Evolutionary conservation across 2,888 invertebrate species (phyloP).

Genomic region (Hesperia comma): DNA sequence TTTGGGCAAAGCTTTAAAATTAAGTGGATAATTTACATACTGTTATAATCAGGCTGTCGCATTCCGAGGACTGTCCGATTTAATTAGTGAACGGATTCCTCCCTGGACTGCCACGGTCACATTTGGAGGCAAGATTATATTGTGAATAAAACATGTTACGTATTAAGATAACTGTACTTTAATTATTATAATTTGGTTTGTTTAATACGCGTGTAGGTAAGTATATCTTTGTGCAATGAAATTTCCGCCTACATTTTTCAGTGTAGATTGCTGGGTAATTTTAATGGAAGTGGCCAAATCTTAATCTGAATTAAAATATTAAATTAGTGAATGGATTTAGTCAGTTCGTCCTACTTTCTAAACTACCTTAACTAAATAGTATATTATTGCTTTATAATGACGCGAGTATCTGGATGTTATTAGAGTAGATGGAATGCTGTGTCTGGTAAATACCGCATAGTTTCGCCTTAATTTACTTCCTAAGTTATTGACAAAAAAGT

Average conservation of each 20-base stretch:
- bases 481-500: no score
- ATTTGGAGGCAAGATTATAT: conserved; percentile 16
- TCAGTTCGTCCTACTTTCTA: no score
- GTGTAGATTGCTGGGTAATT: no score
- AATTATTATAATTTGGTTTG: conserved; percentile 9
- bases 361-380: no score
- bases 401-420: no score
- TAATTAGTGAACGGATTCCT: conserved; percentile 27
- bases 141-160: conserved; percentile 22
- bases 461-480: no score
- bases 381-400: no score
- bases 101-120: conserved; percentile 24
- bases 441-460: no score
- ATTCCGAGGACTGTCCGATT: conserved; percentile 28
- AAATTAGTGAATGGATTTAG: no score
- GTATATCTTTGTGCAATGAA: neutral
- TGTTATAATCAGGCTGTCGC: conserved; percentile 32
- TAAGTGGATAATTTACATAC: conserved; percentile 37
- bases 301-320: no score
- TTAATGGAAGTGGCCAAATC: no score
- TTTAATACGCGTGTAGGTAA: neutral
- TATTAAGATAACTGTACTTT: conserved; percentile 5
- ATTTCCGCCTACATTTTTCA: neutral
- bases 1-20: conserved; percentile 31
- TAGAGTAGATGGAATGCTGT: no score